Conservation (phyloP, 2,113 vertebrate species). For the Osmerus eperlanus region DNA sequence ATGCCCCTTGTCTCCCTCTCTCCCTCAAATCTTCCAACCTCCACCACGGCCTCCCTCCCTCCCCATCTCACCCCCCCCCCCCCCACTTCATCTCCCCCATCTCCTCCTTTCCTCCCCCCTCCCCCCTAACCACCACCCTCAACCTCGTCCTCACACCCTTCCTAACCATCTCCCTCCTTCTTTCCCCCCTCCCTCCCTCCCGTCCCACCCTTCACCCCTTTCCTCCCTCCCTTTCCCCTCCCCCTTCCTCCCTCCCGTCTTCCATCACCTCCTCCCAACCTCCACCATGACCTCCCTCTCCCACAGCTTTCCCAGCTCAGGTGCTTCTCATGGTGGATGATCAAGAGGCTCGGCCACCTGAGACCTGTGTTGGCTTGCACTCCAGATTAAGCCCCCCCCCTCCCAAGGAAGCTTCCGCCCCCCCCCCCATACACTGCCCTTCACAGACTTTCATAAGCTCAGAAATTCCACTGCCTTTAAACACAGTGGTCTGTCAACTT, state of each 20-base stretch:
- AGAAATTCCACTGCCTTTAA: conserved; percentile 75
- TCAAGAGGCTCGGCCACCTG: conserved; percentile 65
- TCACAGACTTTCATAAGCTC: conserved; percentile 58
- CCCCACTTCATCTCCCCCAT: neutral
- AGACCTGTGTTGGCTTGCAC: conserved; percentile 65
- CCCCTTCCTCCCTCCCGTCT: neutral
- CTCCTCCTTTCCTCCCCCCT: neutral
- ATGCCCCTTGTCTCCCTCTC: neutral
- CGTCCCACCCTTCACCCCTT: neutral
- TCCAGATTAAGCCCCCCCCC: conserved; percentile 53
- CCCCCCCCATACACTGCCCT: conserved; percentile 5
- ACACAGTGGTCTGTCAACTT: conserved; percentile 77
- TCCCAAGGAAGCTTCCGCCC: neutral
- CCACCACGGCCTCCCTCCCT: neutral
- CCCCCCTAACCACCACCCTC: too few relatives aligned
- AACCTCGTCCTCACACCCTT: neutral
- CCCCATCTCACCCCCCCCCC: neutral
- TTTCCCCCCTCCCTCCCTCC: neutral
- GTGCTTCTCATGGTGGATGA: conserved; percentile 61
- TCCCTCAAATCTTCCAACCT: neutral
- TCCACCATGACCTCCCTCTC: neutral
- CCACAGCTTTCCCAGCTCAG: conserved; percentile 39
- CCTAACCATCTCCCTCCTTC: too few relatives aligned
- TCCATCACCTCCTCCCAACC: conserved; percentile 6
- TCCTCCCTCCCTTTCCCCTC: neutral